These are phyloP conservation scores for Bos javanicus DNA, from an alignment of 2,113 vertebrate genomes.

Conservation along the genomic window DNA sequence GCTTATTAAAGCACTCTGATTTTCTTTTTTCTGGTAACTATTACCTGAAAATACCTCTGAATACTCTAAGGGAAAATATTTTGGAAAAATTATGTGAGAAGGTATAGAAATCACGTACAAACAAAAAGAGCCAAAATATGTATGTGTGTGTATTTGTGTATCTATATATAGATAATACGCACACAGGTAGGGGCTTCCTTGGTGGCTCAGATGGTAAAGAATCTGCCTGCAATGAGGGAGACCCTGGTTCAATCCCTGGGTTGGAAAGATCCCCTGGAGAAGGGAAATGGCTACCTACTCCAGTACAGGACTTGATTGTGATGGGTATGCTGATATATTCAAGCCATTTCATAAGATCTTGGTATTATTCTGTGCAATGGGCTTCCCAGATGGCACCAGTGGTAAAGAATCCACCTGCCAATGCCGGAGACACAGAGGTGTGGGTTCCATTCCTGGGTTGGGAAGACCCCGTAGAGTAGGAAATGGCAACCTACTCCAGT, in stretches of 20 bases:
- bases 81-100: background rate
- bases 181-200: background rate
- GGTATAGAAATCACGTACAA: background rate
- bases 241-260: background rate
- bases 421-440: background rate
- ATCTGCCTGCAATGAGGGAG: background rate
- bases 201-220: background rate
- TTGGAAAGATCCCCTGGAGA: background rate
- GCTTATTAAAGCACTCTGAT: background rate
- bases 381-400: background rate
- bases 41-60: conserved; percentile 4
- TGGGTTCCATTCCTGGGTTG: background rate
- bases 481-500: background rate
- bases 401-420: background rate
- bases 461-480: background rate
- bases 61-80: conserved; percentile 12
- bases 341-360: background rate
- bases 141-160: background rate
- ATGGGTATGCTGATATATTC: background rate
- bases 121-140: background rate
- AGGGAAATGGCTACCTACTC: background rate
- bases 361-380: background rate
- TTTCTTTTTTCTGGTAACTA: background rate
- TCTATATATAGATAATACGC: background rate
- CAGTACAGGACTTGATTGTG: background rate